phyloP scores from a whole-genome alignment of 2,888 invertebrate genomes.

The Drosophila helvetica region DNA sequence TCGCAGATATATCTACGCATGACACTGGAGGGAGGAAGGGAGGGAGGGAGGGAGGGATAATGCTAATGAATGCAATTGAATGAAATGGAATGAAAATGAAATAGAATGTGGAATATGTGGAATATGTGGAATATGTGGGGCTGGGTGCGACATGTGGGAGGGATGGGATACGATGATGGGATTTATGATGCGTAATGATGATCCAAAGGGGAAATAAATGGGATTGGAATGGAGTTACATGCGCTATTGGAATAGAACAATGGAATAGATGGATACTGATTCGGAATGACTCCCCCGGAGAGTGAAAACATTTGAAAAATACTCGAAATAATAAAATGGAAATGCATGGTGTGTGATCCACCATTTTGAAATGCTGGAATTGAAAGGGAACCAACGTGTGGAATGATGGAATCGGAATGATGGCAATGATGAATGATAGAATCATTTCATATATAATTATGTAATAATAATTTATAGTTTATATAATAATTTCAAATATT shows the following conservation, averaged over 20 bases:
- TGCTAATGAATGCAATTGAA: conserved; percentile 45
- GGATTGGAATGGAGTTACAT: background rate
- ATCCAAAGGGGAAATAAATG: background rate
- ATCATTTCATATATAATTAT: too few species aligned
- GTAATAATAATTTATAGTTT: too few species aligned
- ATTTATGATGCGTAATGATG: background rate
- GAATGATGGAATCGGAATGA: background rate
- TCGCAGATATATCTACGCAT: background rate
- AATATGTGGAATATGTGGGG: conserved; percentile 7
- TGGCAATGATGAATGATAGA: too few species aligned
- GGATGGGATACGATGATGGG: background rate
- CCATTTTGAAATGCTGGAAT: background rate
- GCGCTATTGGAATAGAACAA: background rate
- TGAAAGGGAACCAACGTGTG: background rate
- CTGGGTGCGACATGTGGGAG: background rate
- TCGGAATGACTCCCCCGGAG: too few species aligned
- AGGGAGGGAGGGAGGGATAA: conserved; percentile 12
- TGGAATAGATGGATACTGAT: background rate
- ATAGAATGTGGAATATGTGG: conserved; percentile 3
- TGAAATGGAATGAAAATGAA: conserved; percentile 24
- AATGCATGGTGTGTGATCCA: too few species aligned
- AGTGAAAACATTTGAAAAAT: too few species aligned
- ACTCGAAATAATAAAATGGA: too few species aligned
- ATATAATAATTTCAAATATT: too few species aligned
- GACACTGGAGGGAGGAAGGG: conserved; percentile 11